phyloP scores from a whole-genome alignment of 2,888 invertebrate genomes.

The Suillia variegata region DNA sequence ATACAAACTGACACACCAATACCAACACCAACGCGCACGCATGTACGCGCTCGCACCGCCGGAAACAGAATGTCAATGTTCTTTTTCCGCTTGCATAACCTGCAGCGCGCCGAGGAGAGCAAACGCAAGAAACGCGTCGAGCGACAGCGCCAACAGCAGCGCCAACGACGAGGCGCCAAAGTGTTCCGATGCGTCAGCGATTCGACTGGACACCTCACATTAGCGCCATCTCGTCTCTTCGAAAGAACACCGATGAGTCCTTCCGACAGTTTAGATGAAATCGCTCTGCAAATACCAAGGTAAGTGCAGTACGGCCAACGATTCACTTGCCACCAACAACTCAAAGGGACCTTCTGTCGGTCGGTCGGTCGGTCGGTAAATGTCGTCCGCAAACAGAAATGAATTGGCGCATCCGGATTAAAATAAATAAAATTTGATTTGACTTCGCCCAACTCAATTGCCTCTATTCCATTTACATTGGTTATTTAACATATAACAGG shows the following conservation, averaged over 20 bases:
- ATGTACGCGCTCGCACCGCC: background rate
- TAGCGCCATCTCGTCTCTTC: slow-evolving; percentile 80
- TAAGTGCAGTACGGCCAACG: slow-evolving; percentile 56
- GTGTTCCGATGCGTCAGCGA: slow-evolving; percentile 62
- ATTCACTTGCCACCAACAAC: background rate
- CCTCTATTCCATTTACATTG: no score
- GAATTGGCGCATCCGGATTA: background rate
- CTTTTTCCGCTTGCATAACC: slow-evolving; percentile 93
- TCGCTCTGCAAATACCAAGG: slow-evolving; percentile 93
- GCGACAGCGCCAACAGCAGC: slow-evolving; percentile 60
- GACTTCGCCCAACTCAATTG: no score
- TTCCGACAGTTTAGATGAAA: slow-evolving; percentile 88
- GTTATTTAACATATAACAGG: no score
- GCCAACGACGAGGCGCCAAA: slow-evolving; percentile 65
- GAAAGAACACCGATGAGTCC: slow-evolving; percentile 85
- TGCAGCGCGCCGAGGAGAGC: slow-evolving; percentile 82
- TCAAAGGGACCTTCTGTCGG: no score
- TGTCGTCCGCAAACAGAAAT: background rate
- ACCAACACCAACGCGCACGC: background rate
- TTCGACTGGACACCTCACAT: slow-evolving; percentile 65
- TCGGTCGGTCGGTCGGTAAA: no score
- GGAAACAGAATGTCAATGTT: slow-evolving; percentile 92
- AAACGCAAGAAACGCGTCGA: slow-evolving; percentile 68
- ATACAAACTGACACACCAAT: background rate
- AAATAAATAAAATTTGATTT: no score